Base-by-base conservation (phyloP, 2,797 vertebrate species). In the Podarcis lilfordi region DNA sequence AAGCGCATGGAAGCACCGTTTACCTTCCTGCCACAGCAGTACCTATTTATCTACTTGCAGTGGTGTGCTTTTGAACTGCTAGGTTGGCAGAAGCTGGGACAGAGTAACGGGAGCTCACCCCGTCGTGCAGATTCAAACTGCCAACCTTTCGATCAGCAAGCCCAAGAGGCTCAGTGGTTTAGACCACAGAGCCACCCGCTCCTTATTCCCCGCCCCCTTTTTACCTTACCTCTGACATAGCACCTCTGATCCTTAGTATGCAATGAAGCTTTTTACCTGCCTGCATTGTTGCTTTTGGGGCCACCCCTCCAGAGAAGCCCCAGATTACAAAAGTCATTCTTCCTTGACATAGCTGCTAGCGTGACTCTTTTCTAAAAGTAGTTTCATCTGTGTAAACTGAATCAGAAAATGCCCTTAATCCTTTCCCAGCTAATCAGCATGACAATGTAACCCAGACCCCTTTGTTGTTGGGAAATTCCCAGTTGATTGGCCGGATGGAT, bases 201-300 rank as follows among this genome's bases (percentile, higher is more conserved):
- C 13, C 50, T 55, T 55, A 55, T 55, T 15, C 50, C 1, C 50
- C 50, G 3, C 11, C 13, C 4, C 0, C 1, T 15, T 55, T 55
- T 55, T 15, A 55, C 3, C 2, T 15, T 55, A 55, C 13, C 50
- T 43, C 35, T 77, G 25, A 45, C 10, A 74, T 37, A 74, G 11
- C n/a, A 55, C 25, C n/a, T 35, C 11, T 15, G 23, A 13, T 5
- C 27, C 55, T 61, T 19, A 75, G 27, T 75, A 37, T 8, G 40
- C 40, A 17, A 23, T 23, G n/a, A 45, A 78, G 37, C 25, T 87
- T 88, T 75, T 87, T 90, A 90, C 89, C 86, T 90, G 43, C 4
- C 11, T 37, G 4, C 4, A 76, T 75, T 77, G 61, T 82, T 77
- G 79, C 72, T 13, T 45, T 84, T 84, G 50, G 45, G 43, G 19